Base-by-base conservation (phyloP, 2,113 vertebrate genomes). In the Oophaga pumilio region DNA sequence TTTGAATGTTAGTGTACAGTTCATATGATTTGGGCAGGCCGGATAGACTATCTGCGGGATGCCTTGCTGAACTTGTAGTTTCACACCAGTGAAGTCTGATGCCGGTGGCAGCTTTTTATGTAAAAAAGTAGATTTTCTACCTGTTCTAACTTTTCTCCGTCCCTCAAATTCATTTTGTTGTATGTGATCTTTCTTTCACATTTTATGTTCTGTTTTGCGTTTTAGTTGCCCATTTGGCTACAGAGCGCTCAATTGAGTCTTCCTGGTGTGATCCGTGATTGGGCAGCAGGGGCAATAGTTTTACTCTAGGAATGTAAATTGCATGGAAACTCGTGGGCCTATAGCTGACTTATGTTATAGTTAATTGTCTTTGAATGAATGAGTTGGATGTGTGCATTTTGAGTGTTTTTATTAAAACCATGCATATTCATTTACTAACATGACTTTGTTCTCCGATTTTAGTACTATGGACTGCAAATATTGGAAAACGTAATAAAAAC, bases 401-500 rank as follows among this genome's bases (percentile, higher is more conserved):
- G 87, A 90, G 91, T 89, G 57, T 79, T 59, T 77, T 18, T 12
- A 69, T 71, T 43, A 10, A 22, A 43, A 64, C 7, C 7, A 22
- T 81, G 7, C 88, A 88, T 88, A 92, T 87, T 89, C 89, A 89
- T 64, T 89, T 94, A 85, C 89, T 95, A 92, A 96, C 93, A 91
- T 94, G 79, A 15, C 93, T 84, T 87, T 94, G 71, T 95, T 96
- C 93, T 97, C 94, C 94, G 91, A 94, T 97, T 98, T 93, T 95
- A 99, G 98, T 99, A 99, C 93, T 99, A 99, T 91, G 98, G 97
- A 56, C 96, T 99, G 90, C 98, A 99, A 94, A 99, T 99, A 92
- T 95, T 99, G 93, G 98, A 99, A 95, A 96, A 96, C 0, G 98
- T 99, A 93, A 99, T 99, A 92, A 99, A 99, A 96, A 99, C 98